phyloP scores from a whole-genome alignment of 1,140 invertebrate species.

The Callitettix versicolor region DNA sequence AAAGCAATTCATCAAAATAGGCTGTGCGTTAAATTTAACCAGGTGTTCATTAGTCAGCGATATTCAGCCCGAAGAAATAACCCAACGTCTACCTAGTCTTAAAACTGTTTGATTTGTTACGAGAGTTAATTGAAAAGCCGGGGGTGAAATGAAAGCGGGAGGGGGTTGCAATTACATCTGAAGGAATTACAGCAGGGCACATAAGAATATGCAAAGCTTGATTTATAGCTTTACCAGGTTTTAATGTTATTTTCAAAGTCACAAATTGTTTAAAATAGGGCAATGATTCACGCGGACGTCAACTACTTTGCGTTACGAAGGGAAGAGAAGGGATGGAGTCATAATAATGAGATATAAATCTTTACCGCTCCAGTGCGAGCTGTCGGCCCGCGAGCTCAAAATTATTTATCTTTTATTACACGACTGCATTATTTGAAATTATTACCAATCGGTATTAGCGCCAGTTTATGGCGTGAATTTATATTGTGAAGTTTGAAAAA shows the following conservation, averaged over 20 bases:
- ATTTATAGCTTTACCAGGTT: slow-evolving; percentile 7
- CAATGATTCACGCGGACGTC: slow-evolving; percentile 10
- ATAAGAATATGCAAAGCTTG: slow-evolving; percentile 14
- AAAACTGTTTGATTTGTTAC: slow-evolving; percentile 7
- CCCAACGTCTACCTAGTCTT: not conserved
- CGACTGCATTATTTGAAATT: too few relatives aligned
- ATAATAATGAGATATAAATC: slow-evolving; percentile 13
- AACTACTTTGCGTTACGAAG: slow-evolving; percentile 4
- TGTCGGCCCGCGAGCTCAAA: not conserved
- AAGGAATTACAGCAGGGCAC: not conserved
- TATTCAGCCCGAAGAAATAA: too few relatives aligned
- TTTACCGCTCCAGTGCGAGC: not conserved
- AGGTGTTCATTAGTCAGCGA: too few relatives aligned
- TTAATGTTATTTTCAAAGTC: slow-evolving; percentile 13
- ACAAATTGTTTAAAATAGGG: slow-evolving; percentile 14
- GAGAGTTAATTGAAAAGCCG: slow-evolving; percentile 7
- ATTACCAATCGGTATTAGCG: too few relatives aligned
- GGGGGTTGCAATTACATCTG: not conserved
- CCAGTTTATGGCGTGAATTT: too few relatives aligned
- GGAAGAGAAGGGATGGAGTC: slow-evolving; percentile 7
- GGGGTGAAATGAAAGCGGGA: slow-evolving; percentile 8
- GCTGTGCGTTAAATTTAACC: too few relatives aligned
- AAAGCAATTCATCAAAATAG: too few relatives aligned
- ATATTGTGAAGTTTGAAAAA: too few relatives aligned
- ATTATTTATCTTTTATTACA: too few relatives aligned